Evolutionary conservation across 2,888 invertebrate species (phyloP), one percentile per base, ranked within the genome.

Genomic region (Netelia inedita): DNA sequence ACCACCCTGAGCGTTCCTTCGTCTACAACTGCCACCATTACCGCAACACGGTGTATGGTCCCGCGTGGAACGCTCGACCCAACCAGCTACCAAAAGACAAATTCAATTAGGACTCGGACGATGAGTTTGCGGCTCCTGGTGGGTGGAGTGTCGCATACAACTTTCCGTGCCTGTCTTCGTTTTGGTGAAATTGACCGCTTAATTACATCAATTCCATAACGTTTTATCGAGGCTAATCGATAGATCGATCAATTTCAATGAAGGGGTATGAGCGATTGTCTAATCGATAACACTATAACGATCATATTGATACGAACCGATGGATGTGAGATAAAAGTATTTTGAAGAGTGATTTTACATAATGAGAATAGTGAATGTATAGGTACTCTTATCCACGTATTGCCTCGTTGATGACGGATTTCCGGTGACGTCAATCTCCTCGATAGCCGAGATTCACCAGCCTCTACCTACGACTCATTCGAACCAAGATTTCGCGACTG

Each of bases 1-100:
- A 65, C 79, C 23, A 55, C 53, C 66, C 19, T 57, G 23, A 41
- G 68, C 75, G 63, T 66, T 78, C 76, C 82, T 79, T 82, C 90
- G 89, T 89, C 90, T 91, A 90, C 91, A 92, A 91, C 91, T 92
- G 91, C 89, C 90, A 90, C 91, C 92, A 92, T 92, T 92, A 91
- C 91, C 89, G 88, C 92, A 92, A 92, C 92, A 92, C 86, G 88
- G 75, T 82, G 86, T 74, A 65, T 79, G 57, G 81, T 72, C 82
- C 82, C 79, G 65, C 72, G 53, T 79, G 65, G 43, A 72, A 28
- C 53, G 53, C 50, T 28, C 16, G 61, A 53, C 35, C 61, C 69
- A 19, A 41, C 14, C 28, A 63, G 69, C 21, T 86, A 89, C 90
- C 91, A 89, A 90, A 91, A 91, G 90, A 92, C 92, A 91, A 92